Conservation (phyloP, 2,888 invertebrate genomes). For the Cacoxenus indagator region DNA sequence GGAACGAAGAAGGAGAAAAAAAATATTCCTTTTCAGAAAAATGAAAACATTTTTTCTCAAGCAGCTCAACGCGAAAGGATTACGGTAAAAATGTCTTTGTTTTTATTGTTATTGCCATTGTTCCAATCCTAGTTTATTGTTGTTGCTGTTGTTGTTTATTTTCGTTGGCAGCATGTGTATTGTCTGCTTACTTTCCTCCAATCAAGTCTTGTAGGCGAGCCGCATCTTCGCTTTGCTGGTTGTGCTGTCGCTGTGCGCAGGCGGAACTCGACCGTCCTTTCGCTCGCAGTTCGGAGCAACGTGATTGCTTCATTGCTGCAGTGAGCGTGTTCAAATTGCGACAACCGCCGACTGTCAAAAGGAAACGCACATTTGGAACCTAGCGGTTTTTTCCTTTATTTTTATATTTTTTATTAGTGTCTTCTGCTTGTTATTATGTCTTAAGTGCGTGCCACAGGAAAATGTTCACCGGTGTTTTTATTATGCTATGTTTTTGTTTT, state of each 20-base stretch:
- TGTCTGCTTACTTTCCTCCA: neutral
- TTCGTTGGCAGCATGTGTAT: slow-evolving; percentile 32
- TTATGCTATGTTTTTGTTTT: slow-evolving; percentile 30
- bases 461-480: slow-evolving; percentile 6
- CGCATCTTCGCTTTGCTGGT: neutral
- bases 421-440: slow-evolving; percentile 35
- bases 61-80: slow-evolving; percentile 62
- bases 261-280: slow-evolving; percentile 41
- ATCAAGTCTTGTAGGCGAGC: slow-evolving; percentile 12
- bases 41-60: slow-evolving; percentile 60
- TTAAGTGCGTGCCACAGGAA: neutral
- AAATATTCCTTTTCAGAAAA: slow-evolving; percentile 44
- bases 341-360: neutral
- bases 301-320: slow-evolving; percentile 50
- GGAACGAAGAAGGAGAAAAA: neutral
- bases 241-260: slow-evolving; percentile 36
- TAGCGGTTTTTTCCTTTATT: slow-evolving; percentile 48
- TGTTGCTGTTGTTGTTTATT: slow-evolving; percentile 35
- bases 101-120: slow-evolving; percentile 41
- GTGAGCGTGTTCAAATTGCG: slow-evolving; percentile 39
- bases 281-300: slow-evolving; percentile 26
- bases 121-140: slow-evolving; percentile 44
- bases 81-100: slow-evolving; percentile 56
- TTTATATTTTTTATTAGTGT: slow-evolving; percentile 54
- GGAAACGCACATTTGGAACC: slow-evolving; percentile 12